phyloP scores from a whole-genome alignment of 2,888 invertebrate species.

The Coelogynopora nodosa region DNA sequence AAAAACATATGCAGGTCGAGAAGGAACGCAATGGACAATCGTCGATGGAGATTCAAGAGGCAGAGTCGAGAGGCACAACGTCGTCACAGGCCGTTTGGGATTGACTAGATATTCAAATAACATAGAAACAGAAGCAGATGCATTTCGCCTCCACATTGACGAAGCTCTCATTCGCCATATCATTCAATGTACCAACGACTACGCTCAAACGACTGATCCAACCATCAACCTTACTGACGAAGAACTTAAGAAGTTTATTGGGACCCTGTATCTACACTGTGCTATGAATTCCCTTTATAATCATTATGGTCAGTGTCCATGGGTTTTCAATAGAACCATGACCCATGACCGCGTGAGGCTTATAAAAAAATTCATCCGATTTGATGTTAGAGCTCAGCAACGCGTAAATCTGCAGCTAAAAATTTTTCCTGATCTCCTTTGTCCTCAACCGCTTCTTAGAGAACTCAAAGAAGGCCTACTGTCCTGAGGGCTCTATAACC shows the following conservation, averaged over 20 bases:
- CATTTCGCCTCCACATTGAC: slow-evolving; percentile 4
- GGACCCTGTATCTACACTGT: neutral
- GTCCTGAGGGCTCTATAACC: slow-evolving; percentile 29
- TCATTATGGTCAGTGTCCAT: slow-evolving; percentile 25
- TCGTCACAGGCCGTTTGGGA: neutral
- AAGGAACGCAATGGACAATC: neutral
- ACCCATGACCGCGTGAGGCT: neutral
- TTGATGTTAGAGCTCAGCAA: slow-evolving; percentile 21
- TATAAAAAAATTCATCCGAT: neutral
- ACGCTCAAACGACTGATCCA: slow-evolving; percentile 13
- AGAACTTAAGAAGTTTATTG: slow-evolving; percentile 20
- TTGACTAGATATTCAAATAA: neutral
- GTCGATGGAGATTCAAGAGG: neutral
- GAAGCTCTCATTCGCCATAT: slow-evolving; percentile 21
- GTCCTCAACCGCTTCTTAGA: slow-evolving; percentile 22
- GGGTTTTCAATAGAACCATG: slow-evolving; percentile 8
- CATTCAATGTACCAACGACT: neutral
- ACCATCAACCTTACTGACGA: slow-evolving; percentile 25
- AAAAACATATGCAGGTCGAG: neutral
- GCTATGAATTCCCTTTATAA: slow-evolving; percentile 26
- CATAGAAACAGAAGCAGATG: neutral
- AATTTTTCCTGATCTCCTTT: neutral
- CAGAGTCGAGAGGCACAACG: neutral
- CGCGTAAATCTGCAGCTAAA: slow-evolving; percentile 16
- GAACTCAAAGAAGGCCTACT: slow-evolving; percentile 26